Conservation (phyloP, 2,888 invertebrate genomes). For the Ptilodon capucinus region DNA sequence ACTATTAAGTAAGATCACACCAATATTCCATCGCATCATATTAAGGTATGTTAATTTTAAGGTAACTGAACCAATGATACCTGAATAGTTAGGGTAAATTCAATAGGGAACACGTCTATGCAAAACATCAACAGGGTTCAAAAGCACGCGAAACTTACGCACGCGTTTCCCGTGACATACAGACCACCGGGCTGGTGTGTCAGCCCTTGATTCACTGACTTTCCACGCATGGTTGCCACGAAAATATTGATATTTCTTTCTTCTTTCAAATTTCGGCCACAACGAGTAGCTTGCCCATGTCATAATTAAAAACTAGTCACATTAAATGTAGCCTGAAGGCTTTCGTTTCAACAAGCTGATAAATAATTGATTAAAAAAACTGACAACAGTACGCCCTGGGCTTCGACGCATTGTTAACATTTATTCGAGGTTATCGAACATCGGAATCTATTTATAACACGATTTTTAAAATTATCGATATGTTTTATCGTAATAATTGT, state of each 20-base stretch:
- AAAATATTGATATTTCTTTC: not conserved
- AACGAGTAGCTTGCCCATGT: not conserved
- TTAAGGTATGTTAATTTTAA: not conserved
- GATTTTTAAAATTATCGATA: too few relatives aligned
- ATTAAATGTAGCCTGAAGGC: not conserved
- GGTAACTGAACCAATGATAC: slow-evolving; percentile 7
- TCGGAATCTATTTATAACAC: not conserved
- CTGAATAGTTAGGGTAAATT: slow-evolving; percentile 21
- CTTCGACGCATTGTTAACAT: not conserved
- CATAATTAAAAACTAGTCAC: not conserved
- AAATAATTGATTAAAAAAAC: not conserved
- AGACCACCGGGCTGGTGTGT: slow-evolving; percentile 75
- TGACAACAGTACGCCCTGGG: not conserved
- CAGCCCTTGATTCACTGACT: slow-evolving; percentile 77
- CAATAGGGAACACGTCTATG: slow-evolving; percentile 46
- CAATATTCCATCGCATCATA: too few relatives aligned
- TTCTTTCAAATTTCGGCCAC: not conserved
- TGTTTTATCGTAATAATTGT: not conserved
- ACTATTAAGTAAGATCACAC: too few relatives aligned
- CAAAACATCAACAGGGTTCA: slow-evolving; percentile 72
- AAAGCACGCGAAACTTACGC: slow-evolving; percentile 65
- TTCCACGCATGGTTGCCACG: slow-evolving; percentile 55
- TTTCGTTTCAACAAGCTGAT: not conserved
- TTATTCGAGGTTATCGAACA: not conserved
- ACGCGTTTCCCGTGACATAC: slow-evolving; percentile 72